Percentiles rank a stretch among this genome's conserved stretches.
Conservation (phyloP, 2,888 invertebrate genomes). For the Amiota communis region DNA sequence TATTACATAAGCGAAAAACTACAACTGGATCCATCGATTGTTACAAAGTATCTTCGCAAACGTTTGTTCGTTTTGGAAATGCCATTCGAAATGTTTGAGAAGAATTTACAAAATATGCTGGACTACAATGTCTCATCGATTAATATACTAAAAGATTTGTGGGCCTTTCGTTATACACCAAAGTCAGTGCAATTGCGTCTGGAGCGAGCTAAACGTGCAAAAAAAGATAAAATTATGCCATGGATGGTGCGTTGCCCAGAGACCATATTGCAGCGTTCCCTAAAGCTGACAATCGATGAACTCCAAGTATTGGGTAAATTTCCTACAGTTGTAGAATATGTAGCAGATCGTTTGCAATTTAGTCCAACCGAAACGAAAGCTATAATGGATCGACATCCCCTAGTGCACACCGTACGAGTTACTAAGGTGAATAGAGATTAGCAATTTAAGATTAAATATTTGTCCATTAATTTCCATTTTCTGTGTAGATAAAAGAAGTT, state of each 20-base stretch:
- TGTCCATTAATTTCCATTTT: background rate
- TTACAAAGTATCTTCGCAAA: constrained; percentile 74
- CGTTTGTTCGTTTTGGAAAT: constrained; percentile 76
- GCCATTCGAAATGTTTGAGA: constrained; percentile 76
- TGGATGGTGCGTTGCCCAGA: constrained; percentile 81
- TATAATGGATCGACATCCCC: constrained; percentile 75
- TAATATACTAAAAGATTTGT: constrained; percentile 77
- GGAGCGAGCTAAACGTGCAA: constrained; percentile 73
- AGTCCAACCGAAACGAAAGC: constrained; percentile 73
- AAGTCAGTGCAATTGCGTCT: constrained; percentile 75
- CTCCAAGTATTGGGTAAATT: constrained; percentile 75
- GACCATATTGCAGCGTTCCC: constrained; percentile 74
- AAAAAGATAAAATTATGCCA: constrained; percentile 76
- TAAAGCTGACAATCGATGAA: constrained; percentile 67
- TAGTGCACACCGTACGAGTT: constrained; percentile 75
- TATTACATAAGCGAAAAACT: constrained; percentile 76
- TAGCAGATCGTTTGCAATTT: constrained; percentile 75
- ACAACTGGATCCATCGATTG: constrained; percentile 73
- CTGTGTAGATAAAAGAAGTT: constrained; percentile 75
- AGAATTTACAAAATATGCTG: constrained; percentile 75
- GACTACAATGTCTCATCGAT: constrained; percentile 76
- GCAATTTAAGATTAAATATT: background rate
- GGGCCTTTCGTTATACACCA: constrained; percentile 78
- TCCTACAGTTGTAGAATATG: constrained; percentile 75
- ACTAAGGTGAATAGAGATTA: constrained; percentile 73